Conservation (phyloP, 2,888 invertebrate genomes). For the Gibbula magus region DNA sequence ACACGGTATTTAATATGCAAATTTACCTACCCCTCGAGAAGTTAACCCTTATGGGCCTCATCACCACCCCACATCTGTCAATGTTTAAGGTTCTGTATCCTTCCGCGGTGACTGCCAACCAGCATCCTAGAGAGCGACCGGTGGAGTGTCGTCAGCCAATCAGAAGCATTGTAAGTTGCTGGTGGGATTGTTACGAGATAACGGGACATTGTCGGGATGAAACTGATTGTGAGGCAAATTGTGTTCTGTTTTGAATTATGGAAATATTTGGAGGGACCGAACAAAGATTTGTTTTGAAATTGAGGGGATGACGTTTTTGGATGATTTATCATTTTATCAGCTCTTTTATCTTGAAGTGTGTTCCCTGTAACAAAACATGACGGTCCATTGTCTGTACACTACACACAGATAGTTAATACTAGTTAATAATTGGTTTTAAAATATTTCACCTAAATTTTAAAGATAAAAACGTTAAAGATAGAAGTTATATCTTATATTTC, state of each 20-base stretch:
- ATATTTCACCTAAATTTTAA: no score
- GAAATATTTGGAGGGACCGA: not conserved
- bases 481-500: no score
- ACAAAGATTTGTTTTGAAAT: not conserved
- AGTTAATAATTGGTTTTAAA: no score
- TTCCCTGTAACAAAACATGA: not conserved
- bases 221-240: not conserved
- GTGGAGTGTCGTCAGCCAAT: no score
- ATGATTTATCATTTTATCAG: slow-evolving; percentile 7
- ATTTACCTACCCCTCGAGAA: slow-evolving; percentile 22
- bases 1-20: slow-evolving; percentile 22
- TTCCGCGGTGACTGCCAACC: slow-evolving; percentile 8
- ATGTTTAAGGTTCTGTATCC: slow-evolving; percentile 20
- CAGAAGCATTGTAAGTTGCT: no score
- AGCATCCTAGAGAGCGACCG: no score
- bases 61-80: slow-evolving; percentile 26
- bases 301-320: not conserved
- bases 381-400: no score
- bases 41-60: not conserved
- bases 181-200: not conserved
- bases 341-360: not conserved
- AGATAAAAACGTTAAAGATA: no score
- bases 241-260: not conserved
- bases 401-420: no score
- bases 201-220: not conserved